These are phyloP conservation scores for Myotis lucifugus DNA, from an alignment of 2,113 vertebrate species.

Conservation along the genomic window DNA sequence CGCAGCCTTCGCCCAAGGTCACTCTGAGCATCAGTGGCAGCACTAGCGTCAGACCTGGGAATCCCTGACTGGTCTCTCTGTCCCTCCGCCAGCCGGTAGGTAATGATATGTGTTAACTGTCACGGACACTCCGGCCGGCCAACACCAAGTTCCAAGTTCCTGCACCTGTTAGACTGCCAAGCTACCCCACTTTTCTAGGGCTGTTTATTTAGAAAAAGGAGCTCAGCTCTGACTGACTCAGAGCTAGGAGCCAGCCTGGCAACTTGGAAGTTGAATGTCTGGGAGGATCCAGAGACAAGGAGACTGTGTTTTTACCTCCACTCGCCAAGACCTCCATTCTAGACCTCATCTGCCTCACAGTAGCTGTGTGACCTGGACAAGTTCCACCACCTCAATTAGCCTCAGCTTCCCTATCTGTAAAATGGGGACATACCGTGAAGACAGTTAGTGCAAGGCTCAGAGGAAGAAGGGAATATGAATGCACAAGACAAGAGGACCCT, in stretches of 20 bases:
- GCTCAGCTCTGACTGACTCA: not conserved
- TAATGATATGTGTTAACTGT: constrained; percentile 20
- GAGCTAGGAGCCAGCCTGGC: not conserved
- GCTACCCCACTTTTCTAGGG: not conserved
- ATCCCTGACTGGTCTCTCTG: not conserved
- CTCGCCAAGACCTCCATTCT: not conserved
- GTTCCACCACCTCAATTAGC: not conserved
- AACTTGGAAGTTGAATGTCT: not conserved
- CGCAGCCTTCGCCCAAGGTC: constrained; percentile 13
- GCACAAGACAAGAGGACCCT: not conserved
- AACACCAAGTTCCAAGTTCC: not conserved
- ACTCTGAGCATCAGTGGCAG: not conserved
- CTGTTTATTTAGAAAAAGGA: not conserved
- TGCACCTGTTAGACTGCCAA: not conserved
- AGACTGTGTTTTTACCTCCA: not conserved
- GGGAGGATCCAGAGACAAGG: not conserved
- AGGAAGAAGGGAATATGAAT: not conserved
- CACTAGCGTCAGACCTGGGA: not conserved
- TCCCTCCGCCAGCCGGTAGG: not conserved
- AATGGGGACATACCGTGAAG: not conserved
- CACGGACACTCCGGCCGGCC: not conserved
- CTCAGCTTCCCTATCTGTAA: not conserved
- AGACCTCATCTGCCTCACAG: not conserved
- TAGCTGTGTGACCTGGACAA: not conserved
- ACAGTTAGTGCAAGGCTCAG: no score